These are phyloP conservation scores for Dicrostonyx torquatus DNA, from an alignment of 2,797 vertebrate species.

Conservation along the genomic window DNA sequence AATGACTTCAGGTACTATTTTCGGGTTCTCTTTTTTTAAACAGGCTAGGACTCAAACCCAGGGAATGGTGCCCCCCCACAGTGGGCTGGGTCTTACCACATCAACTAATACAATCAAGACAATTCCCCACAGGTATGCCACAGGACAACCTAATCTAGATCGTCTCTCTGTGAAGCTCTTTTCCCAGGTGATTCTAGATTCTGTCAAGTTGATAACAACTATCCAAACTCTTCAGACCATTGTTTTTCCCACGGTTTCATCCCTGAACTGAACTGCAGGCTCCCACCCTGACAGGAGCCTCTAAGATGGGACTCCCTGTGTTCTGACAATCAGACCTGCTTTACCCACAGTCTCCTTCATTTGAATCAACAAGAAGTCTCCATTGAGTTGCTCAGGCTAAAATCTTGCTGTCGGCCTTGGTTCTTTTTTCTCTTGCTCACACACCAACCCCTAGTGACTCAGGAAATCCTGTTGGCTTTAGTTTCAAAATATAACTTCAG, in stretches of 20 bases:
- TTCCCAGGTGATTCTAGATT: neutral
- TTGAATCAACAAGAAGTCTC: neutral
- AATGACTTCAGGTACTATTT: neutral
- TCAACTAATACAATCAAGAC: neutral
- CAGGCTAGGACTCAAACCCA: neutral
- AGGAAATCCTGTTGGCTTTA: constrained; percentile 2
- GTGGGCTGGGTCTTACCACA: neutral
- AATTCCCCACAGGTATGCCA: neutral
- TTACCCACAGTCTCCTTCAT: neutral
- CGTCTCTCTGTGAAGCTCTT: neutral
- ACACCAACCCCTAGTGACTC: neutral
- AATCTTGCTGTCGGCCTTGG: neutral
- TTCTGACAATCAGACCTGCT: neutral
- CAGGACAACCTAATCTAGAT: neutral
- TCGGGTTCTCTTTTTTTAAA: neutral
- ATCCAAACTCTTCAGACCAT: neutral
- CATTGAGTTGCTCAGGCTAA: neutral
- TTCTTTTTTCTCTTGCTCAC: neutral
- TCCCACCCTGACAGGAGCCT: too few relatives aligned
- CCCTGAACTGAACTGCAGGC: too few relatives aligned
- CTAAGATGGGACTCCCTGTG: neutral
- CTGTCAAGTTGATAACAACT: neutral
- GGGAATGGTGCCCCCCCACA: neutral
- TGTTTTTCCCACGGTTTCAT: neutral
- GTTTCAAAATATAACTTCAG: neutral